A percentile compares a stretch with the other conserved stretches of the same genome.
phyloP scores from a whole-genome alignment of 35 echinoderm and acorn worm species.

The Heliocidaris erythrogramma region DNA sequence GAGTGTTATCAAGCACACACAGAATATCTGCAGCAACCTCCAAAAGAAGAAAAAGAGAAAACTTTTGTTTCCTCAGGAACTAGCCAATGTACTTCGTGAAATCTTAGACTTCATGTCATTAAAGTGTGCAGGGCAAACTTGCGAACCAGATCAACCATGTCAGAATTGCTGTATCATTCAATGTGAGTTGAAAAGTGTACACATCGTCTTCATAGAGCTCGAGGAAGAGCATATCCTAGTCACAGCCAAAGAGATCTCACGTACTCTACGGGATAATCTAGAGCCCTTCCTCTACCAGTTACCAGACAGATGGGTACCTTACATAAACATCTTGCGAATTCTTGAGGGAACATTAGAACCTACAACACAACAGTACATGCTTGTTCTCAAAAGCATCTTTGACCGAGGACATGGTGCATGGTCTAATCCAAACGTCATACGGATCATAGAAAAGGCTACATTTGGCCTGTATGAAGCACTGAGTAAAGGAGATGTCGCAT shows the following conservation, averaged over 20 bases:
- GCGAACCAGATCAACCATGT: background rate
- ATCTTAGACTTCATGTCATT: background rate
- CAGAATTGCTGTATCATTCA: background rate
- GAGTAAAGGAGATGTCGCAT: background rate
- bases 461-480: background rate
- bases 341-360: background rate
- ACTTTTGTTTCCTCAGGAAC: background rate
- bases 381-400: background rate
- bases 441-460: background rate
- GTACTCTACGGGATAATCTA: background rate
- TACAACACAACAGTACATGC: background rate
- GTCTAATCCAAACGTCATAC: background rate
- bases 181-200: constrained; percentile 4
- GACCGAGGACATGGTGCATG: background rate
- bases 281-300: constrained; percentile 5
- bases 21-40: background rate
- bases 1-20: background rate
- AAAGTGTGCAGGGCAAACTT: background rate
- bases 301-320: constrained; percentile 28
- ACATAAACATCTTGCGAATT: background rate
- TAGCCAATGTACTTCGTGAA: background rate
- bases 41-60: background rate
- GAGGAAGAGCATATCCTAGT: background rate
- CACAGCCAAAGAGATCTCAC: background rate
- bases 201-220: background rate